Conservation (phyloP, 2,888 invertebrate genomes). For the Ashinkailepas kermadecensis region DNA sequence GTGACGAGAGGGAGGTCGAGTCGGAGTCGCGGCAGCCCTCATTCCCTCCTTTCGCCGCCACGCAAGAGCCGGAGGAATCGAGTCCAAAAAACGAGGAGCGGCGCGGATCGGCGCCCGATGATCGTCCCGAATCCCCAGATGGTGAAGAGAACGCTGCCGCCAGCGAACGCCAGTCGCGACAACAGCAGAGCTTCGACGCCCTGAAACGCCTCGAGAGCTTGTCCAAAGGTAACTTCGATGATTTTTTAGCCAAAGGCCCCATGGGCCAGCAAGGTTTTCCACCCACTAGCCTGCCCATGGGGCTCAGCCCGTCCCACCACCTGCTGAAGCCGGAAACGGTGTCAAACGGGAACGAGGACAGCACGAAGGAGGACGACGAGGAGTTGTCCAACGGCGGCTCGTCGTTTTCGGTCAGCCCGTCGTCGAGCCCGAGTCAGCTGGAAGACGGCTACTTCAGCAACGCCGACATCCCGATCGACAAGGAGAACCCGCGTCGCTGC, state of each 20-base stretch:
- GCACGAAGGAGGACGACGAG: conserved; percentile 42
- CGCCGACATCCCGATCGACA: conserved; percentile 76
- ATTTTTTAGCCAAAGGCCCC: conserved; percentile 37
- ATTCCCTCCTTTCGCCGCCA: conserved; percentile 37
- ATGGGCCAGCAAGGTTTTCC: conserved; percentile 23
- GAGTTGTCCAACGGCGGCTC: conserved; percentile 16
- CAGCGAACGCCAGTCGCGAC: conserved; percentile 25
- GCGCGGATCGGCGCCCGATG: conserved; percentile 37
- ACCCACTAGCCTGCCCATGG: conserved; percentile 34
- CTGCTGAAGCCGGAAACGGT: conserved; percentile 31
- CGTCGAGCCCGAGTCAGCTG: conserved; percentile 8
- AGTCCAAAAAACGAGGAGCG: conserved; percentile 33
- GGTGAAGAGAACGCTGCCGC: conserved; percentile 27
- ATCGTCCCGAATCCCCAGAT: conserved; percentile 35
- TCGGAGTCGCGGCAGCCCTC: conserved; percentile 37
- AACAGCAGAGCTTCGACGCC: conserved; percentile 53
- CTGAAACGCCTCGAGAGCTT: conserved; percentile 68
- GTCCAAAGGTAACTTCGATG: conserved; percentile 67
- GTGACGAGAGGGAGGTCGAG: conserved; percentile 36
- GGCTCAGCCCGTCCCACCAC: conserved; percentile 32
- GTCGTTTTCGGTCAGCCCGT: not conserved
- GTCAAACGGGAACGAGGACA: conserved; percentile 20
- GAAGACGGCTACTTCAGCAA: conserved; percentile 33
- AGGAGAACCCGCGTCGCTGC: conserved; percentile 83
- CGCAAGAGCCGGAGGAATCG: conserved; percentile 36